Conservation (phyloP, 2,113 vertebrate species). For the Ameiurus melas region DNA sequence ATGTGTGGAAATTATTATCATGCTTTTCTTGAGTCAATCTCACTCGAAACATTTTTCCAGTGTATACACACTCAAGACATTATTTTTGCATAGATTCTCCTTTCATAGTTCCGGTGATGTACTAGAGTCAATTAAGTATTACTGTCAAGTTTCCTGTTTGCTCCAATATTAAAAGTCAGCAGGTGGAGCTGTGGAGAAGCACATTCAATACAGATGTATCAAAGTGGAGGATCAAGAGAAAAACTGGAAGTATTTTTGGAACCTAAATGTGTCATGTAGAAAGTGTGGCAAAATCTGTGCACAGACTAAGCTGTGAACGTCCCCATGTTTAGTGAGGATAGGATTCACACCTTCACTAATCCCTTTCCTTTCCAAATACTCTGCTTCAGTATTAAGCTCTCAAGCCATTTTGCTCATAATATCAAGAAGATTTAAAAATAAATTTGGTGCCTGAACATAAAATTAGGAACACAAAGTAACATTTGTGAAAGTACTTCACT, state of each 20-base stretch:
- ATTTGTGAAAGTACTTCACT: background rate
- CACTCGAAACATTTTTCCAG: background rate
- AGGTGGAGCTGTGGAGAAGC: constrained; percentile 15
- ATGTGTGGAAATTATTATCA: background rate
- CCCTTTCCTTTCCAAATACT: background rate
- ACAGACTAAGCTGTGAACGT: constrained; percentile 3
- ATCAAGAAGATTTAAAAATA: background rate
- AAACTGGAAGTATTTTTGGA: constrained; percentile 7
- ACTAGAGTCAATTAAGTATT: background rate
- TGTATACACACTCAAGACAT: background rate
- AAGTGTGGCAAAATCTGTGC: constrained; percentile 5
- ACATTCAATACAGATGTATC: constrained; percentile 21
- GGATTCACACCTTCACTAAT: constrained; percentile 15
- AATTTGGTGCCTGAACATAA: background rate
- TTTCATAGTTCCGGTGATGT: background rate
- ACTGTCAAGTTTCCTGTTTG: background rate
- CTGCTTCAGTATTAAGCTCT: background rate
- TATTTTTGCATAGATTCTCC: background rate
- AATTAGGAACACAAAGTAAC: background rate
- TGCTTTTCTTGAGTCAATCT: background rate
- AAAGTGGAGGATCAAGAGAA: constrained; percentile 1
- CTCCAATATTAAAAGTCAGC: background rate
- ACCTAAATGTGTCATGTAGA: constrained; percentile 18
- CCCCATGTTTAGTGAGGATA: constrained; percentile 14
- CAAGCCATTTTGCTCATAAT: constrained; percentile 15